Evolutionary conservation across 30 jellyfish, hydroid and myxozoan genomes (phyloP).

Genomic region (Calvadosia cruxmelitensis): DNA sequence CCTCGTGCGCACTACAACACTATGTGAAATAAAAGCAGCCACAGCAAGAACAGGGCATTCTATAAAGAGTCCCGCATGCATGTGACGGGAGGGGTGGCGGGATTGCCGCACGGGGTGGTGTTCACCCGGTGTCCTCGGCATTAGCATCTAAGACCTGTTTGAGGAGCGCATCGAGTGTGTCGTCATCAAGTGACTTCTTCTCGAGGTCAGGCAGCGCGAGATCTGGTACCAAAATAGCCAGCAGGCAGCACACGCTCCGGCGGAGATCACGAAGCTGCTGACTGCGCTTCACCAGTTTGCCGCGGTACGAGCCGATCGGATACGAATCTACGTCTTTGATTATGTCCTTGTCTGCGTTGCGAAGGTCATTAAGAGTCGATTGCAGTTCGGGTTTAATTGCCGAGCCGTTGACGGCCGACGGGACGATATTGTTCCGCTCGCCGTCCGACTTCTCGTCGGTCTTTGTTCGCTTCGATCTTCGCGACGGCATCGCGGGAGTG

Average conservation of each 20-base stretch:
- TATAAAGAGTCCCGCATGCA: too few species aligned
- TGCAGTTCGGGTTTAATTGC: not conserved
- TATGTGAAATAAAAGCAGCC: too few species aligned
- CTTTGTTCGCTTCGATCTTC: too few species aligned
- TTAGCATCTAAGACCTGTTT: constrained; percentile 64
- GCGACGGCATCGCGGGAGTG: too few species aligned
- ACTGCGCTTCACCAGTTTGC: constrained; percentile 41
- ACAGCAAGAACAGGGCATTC: too few species aligned
- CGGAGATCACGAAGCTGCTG: constrained; percentile 77
- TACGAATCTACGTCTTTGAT: constrained; percentile 17
- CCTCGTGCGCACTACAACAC: too few species aligned
- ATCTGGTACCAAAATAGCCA: constrained; percentile 60
- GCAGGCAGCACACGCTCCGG: constrained; percentile 44
- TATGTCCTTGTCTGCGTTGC: constrained; percentile 14
- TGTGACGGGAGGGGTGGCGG: too few species aligned
- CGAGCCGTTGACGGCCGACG: too few species aligned
- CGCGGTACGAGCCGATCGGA: constrained; percentile 6
- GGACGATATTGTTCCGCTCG: too few species aligned
- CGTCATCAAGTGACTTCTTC: constrained; percentile 46
- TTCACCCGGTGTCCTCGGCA: constrained; percentile 14
- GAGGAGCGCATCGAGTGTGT: constrained; percentile 49
- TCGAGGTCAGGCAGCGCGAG: constrained; percentile 41
- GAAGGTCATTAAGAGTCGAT: not conserved
- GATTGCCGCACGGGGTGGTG: too few species aligned
- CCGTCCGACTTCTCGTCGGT: too few species aligned